These are phyloP conservation scores for Drosophila antonietae DNA, from an alignment of 2,888 invertebrate species.

Conservation along the genomic window DNA sequence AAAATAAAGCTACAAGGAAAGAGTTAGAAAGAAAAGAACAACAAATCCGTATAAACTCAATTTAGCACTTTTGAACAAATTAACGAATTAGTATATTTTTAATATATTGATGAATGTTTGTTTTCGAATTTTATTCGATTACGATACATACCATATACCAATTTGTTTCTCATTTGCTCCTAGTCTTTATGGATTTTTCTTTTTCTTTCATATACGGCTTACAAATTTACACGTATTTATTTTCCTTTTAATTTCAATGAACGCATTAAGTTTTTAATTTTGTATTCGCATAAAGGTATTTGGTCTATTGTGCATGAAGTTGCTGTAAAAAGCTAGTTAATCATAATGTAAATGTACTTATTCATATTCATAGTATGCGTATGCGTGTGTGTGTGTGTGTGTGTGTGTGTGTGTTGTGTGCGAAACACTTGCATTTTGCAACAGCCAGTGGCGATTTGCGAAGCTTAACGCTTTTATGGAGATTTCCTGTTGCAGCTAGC, in stretches of 20 bases:
- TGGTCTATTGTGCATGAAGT: not conserved
- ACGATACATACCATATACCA: no score
- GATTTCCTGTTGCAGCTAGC: constrained; percentile 52
- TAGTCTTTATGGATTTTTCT: not conserved
- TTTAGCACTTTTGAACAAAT: no score
- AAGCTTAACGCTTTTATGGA: constrained; percentile 38
- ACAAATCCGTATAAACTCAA: no score
- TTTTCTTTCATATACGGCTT: not conserved
- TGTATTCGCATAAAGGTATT: no score
- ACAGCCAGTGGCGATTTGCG: constrained; percentile 48
- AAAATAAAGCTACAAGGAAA: no score
- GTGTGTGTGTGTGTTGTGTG: not conserved
- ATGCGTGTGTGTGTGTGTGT: not conserved
- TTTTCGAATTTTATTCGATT: no score
- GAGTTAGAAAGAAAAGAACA: no score
- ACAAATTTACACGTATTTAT: not conserved
- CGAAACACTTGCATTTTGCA: constrained; percentile 39
- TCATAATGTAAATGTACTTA: constrained; percentile 1
- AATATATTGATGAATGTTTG: no score
- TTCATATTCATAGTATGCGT: constrained; percentile 7
- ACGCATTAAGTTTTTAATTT: no score
- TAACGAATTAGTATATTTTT: no score
- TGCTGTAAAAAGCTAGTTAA: not conserved
- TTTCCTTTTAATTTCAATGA: not conserved
- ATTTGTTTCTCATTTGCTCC: no score